Evolutionary conservation across 2,888 invertebrate genomes (phyloP).

Genomic region (Oscheius sp.): DNA sequence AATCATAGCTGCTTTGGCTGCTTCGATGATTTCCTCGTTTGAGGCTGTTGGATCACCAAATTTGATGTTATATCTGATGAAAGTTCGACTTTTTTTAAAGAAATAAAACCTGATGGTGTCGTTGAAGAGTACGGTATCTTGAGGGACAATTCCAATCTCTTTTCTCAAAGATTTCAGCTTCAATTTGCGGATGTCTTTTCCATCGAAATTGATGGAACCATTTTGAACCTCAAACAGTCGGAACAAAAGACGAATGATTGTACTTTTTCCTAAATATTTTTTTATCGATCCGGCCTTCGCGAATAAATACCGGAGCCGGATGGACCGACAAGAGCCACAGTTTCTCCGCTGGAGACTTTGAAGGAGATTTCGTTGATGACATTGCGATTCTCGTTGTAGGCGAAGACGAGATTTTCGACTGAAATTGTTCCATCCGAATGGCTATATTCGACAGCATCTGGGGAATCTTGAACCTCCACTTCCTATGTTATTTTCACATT

Average conservation of each 20-base stretch:
- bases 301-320: no score
- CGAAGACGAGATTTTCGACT: slow-evolving; percentile 88
- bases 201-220: slow-evolving; percentile 57
- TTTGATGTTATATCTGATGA: slow-evolving; percentile 86
- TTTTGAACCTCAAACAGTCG: slow-evolving; percentile 73
- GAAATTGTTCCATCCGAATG: slow-evolving; percentile 80
- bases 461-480: slow-evolving; percentile 76
- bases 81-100: background rate
- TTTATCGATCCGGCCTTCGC: no score
- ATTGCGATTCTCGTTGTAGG: slow-evolving; percentile 80
- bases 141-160: slow-evolving; percentile 75
- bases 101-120: slow-evolving; percentile 63
- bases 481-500: background rate
- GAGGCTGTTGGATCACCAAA: slow-evolving; percentile 85
- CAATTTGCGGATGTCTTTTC: slow-evolving; percentile 47
- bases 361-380: slow-evolving; percentile 64
- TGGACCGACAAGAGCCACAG: slow-evolving; percentile 76
- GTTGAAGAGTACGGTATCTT: slow-evolving; percentile 71
- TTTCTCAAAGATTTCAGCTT: slow-evolving; percentile 73
- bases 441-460: slow-evolving; percentile 80
- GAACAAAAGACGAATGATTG: slow-evolving; percentile 73
- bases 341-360: slow-evolving; percentile 82
- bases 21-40: slow-evolving; percentile 84
- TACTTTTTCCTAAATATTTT: slow-evolving; percentile 74
- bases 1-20: slow-evolving; percentile 91